Evolutionary conservation across 2,113 vertebrate genomes (phyloP), one percentile per base, ranked within the genome.

Genomic region (Poeciliopsis turrubarensis): DNA sequence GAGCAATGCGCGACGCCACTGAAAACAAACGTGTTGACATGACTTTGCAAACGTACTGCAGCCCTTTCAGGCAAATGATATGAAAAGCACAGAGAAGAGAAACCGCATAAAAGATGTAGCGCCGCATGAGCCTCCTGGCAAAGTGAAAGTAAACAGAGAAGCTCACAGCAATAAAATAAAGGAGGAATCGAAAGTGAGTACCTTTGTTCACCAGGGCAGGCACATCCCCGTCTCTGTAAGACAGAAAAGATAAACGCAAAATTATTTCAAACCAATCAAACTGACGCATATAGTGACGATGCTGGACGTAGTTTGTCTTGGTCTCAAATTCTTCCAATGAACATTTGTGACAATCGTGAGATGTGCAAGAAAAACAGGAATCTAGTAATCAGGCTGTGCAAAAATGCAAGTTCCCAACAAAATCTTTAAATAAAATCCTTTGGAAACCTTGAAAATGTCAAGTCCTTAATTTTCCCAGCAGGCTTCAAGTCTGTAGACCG

Each of bases 131-230:
- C 62, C 19, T n/a, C 17, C 14, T 19, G 60, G 32, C 65, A 44
- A 75, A 65, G 26, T 26, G 65, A 79, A 67, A 54, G 12, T 7
- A 78, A 73, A 61, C 15, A 64, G 57, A 29, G 41, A 27, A 19
- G 26, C 17, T 4, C 2, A 25, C 3, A 54, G 47, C 19, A n/a
- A 41, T 17, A 22, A 37, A 11, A 5, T 27, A n/a, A 26, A 62
- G 39, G 14, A 64, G 2, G n/a, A 9, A 71, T 15, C 15, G 26
- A 72, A 54, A 74, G 65, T 5, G 30, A 62, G 13, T 89, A 94
- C 94, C 92, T 92, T 93, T 93, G 67, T 87, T 85, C 51, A 87
- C 90, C 47, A 81, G 80, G 0, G 77, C 65, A 5, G 92, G 93
- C 73, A 93, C 37, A 4, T 94, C 91, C 70, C 84, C 81, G 8